These are phyloP conservation scores for Nothobranchius furzeri DNA, from an alignment of 2,113 vertebrate genomes.

Conservation along the genomic window DNA sequence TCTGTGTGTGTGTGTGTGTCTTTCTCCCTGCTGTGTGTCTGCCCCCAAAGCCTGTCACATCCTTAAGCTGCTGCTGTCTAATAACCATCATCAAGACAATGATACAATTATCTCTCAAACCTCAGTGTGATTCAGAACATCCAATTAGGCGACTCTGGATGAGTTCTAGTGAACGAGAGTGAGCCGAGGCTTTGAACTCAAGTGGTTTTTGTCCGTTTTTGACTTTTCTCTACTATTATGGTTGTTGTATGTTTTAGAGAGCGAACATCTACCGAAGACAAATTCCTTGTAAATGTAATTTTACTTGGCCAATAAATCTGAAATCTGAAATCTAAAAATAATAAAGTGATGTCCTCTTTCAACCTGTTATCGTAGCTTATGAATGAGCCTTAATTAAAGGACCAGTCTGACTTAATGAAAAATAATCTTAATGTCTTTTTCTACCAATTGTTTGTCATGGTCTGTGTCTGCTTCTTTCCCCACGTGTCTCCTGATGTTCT, in stretches of 20 bases:
- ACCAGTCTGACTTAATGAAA: background rate
- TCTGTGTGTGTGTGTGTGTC: slow-evolving; percentile 3
- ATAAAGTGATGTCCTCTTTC: background rate
- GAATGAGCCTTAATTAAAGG: background rate
- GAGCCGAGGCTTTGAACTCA: slow-evolving; percentile 6
- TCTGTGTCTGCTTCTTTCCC: too few relatives aligned
- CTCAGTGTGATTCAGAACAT: slow-evolving; percentile 42
- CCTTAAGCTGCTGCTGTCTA: slow-evolving; percentile 48
- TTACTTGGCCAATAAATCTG: too few relatives aligned
- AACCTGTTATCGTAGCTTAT: background rate
- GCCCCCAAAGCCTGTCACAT: slow-evolving; percentile 37
- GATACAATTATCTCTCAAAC: slow-evolving; percentile 58
- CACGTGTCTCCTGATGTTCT: too few relatives aligned
- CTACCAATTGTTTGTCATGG: background rate
- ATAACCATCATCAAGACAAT: slow-evolving; percentile 61
- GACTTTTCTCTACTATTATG: background rate
- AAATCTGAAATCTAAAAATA: too few relatives aligned
- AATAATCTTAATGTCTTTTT: background rate
- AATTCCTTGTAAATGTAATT: too few relatives aligned
- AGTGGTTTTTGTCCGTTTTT: slow-evolving; percentile 13
- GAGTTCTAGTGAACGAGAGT: slow-evolving; percentile 13
- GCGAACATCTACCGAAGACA: too few relatives aligned
- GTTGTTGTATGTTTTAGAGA: too few relatives aligned
- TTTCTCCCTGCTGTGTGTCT: slow-evolving; percentile 37
- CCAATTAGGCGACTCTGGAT: slow-evolving; percentile 48